Base-by-base conservation (phyloP, 2,797 vertebrate species). In the Paedocypris micromegethes region DNA sequence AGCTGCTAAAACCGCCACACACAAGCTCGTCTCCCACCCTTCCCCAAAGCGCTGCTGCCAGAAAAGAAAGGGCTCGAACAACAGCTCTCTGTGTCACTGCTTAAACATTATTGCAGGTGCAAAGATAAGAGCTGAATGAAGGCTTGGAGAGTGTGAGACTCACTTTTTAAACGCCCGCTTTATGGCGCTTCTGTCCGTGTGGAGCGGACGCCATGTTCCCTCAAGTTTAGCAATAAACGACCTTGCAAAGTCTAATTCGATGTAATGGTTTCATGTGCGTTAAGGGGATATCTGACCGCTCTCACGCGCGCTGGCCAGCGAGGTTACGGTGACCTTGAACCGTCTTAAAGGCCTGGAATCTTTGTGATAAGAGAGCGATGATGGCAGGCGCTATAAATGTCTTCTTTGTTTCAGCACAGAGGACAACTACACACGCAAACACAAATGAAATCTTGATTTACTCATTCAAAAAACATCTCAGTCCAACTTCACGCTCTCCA, bases 251-350 rank as follows among this genome's bases (percentile, higher is more conserved):
- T 23, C 23, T 23, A 23, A 49, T 57, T 41, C 2, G 39, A 48
- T 6, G 64, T 59, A 39, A 64, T 41, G 44, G 7, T 45, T 39
- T 9, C 60, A 41, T 46, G 6, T 8, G 49, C 52, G 45, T n/a
- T 56, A 7, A 39, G 51, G 46, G 41, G 44, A 56, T 46, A 9
- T 63, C 58, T 56, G 23, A 23, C 23, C 23, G 23, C 52, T 63
- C 40, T 64, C 66, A 58, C 59, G 72, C 43, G 4, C 7, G 53
- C 66, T 52, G 60, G 53, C 9, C 71, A 66, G 58, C 56, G 23
- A 78, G 80, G 83, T 87, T 80, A 78, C 67, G 77, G 73, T 81
- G 84, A 88, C 85, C 87, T 89, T 88, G 84, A 86, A 79, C 73
- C 80, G 74, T 80, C 52, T 76, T 71, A 74, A 89, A 88, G 77